A percentile compares a stretch with the other conserved stretches of the same genome.
Evolutionary conservation across 2,113 vertebrate species (phyloP).

Genomic region (Seriola aureovittata): DNA sequence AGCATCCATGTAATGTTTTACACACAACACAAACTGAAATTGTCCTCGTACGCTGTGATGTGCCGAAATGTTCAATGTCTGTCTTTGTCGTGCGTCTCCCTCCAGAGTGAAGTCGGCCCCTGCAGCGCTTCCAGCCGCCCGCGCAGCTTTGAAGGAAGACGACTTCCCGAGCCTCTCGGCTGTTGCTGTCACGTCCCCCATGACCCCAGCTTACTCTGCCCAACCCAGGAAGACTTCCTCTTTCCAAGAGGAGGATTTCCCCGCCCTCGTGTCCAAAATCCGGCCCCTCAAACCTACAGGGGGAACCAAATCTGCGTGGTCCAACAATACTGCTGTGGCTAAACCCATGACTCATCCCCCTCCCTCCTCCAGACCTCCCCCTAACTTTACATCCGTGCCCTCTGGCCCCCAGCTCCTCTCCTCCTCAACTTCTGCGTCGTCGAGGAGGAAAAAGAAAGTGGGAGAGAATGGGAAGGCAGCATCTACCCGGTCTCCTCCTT

Average conservation of each 20-base stretch:
- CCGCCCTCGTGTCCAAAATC: constrained; percentile 92
- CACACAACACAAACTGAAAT: background rate
- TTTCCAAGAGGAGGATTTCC: constrained; percentile 98
- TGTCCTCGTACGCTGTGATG: background rate
- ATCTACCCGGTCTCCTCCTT: constrained; percentile 61
- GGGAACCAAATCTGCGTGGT: constrained; percentile 90
- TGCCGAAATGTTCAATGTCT: background rate
- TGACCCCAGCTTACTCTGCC: constrained; percentile 85
- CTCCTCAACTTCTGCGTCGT: constrained; percentile 69
- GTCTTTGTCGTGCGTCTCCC: background rate
- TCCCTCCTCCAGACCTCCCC: constrained; percentile 57
- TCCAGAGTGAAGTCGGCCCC: constrained; percentile 75
- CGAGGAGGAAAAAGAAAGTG: constrained; percentile 84
- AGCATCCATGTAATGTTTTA: constrained; percentile 62
- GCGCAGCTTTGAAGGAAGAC: constrained; percentile 90
- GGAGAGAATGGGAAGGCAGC: constrained; percentile 76
- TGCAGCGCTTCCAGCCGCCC: constrained; percentile 60
- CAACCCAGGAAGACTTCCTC: constrained; percentile 83
- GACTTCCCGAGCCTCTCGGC: constrained; percentile 94
- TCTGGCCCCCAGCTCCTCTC: constrained; percentile 65
- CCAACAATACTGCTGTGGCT: constrained; percentile 75
- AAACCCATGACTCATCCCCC: constrained; percentile 82
- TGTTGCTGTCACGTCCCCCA: constrained; percentile 63
- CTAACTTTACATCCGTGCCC: constrained; percentile 50
- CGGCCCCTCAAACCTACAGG: constrained; percentile 82